Conservation (phyloP, 2,113 vertebrate genomes). For the Hyaena hyaena region DNA sequence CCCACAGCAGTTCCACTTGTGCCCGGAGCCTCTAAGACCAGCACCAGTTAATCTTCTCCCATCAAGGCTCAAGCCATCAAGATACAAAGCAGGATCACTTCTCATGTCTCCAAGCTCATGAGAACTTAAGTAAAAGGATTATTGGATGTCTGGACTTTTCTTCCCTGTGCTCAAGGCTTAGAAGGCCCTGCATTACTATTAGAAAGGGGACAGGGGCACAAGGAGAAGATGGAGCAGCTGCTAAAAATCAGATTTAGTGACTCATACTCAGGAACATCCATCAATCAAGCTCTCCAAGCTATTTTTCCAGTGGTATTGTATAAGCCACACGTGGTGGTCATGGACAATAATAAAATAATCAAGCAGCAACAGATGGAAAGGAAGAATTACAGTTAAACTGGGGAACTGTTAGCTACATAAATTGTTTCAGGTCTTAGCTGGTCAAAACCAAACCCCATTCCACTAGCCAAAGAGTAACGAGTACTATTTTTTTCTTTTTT, state of each 20-base stretch:
- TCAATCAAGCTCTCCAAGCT: background rate
- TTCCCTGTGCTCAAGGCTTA: background rate
- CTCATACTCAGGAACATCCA: background rate
- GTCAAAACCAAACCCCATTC: conserved; percentile 34
- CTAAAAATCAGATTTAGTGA: background rate
- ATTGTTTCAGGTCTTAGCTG: conserved; percentile 35
- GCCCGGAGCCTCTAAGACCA: background rate
- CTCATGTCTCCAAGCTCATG: background rate
- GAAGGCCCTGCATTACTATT: background rate
- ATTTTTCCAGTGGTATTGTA: background rate
- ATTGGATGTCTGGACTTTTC: background rate
- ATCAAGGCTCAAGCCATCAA: background rate
- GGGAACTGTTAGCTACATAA: background rate
- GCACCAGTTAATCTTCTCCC: background rate
- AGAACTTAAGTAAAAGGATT: background rate
- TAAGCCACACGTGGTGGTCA: conserved; percentile 18
- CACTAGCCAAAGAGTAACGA: background rate
- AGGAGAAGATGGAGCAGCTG: background rate
- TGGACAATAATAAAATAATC: conserved; percentile 16
- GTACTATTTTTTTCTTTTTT: background rate
- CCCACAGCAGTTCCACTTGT: background rate
- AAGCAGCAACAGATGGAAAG: conserved; percentile 61
- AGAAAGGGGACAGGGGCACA: background rate
- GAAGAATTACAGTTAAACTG: conserved; percentile 28
- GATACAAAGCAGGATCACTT: background rate